A percentile compares a stretch with the other conserved stretches of the same genome.
phyloP scores from a whole-genome alignment of 2,888 invertebrate species.

The Heliconius hortense region DNA sequence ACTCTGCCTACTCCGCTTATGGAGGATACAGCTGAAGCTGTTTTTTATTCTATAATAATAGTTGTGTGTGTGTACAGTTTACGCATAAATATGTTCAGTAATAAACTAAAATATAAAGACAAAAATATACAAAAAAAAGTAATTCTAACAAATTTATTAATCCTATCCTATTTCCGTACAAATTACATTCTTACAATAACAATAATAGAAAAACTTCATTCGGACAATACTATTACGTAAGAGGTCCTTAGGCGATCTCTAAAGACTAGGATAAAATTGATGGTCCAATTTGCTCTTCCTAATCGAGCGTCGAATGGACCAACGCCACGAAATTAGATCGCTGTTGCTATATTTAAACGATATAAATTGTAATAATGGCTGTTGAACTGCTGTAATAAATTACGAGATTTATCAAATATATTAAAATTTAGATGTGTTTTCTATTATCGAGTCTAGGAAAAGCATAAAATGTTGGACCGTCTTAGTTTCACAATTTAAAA shows the following conservation, averaged over 20 bases:
- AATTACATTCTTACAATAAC: conserved; percentile 30
- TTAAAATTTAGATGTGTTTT: conserved; percentile 12
- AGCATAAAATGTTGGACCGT: background rate
- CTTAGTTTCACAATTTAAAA: background rate
- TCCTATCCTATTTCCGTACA: background rate
- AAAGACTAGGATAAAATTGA: conserved; percentile 62
- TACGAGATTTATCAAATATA: conserved; percentile 20
- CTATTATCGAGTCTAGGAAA: background rate
- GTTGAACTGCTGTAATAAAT: conserved; percentile 23
- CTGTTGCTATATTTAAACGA: conserved; percentile 52
- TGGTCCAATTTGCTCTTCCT: conserved; percentile 73
- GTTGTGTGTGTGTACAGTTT: too few species aligned
- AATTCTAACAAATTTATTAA: background rate
- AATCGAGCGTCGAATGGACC: conserved; percentile 74
- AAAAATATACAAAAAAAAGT: background rate
- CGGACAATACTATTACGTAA: conserved; percentile 51
- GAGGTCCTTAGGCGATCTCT: conserved; percentile 45
- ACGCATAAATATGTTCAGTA: too few species aligned
- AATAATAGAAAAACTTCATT: conserved; percentile 62
- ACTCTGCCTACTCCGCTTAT: too few species aligned
- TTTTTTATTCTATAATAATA: too few species aligned
- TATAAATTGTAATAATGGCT: conserved; percentile 44
- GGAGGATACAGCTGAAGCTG: too few species aligned
- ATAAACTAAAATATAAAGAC: too few species aligned
- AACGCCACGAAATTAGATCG: conserved; percentile 74